Base-by-base conservation (phyloP, 2,113 vertebrate genomes). In the Oncorhynchus masou region DNA sequence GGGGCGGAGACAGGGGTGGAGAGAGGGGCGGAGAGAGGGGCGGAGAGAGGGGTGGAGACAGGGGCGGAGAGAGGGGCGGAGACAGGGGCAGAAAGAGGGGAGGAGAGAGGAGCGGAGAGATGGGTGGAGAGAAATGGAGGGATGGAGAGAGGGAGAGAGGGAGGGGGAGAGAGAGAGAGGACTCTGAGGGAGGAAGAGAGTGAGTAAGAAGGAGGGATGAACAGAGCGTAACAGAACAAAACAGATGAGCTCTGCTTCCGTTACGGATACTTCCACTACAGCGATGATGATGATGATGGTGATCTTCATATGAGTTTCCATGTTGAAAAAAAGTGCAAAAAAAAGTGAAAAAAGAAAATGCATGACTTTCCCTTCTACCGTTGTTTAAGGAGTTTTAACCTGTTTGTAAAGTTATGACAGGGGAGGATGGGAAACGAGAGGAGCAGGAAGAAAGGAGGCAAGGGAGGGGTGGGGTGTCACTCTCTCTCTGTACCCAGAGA, bases 341-440 rank as follows among this genome's bases (percentile, higher is more conserved):
- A 79, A 31, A 81, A 87, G 86, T 82, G 83, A 84, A 87, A 88
- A 86, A 88, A 83, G 86, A 87, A 91, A 89, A 83, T 96, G 96
- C 95, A 98, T 96, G 96, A 96, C 94, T 96, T 92, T 95, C 95
- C 95, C 94, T 96, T 96, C 94, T 95, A 95, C 93, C 93, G 94
- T 96, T 95, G 96, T 96, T 96, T 91, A 95, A 96, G 94, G 86
- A 93, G 94, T 96, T 96, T 95, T 95, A 93, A 95, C 93, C 90
- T 94, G 85, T 92, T 90, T 91, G 86, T 88, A 87, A 87, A 87
- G 86, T 88, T 85, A 81, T 76, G 73, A 64, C 83, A 91, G 86
- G 91, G 87, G 84, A 84, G 82, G 85, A 73, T 57, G 79, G 79
- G 77, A 77, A 75, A 25, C 15, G 27, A 75, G 76, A 83, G 78